Evolutionary conservation across 2,888 invertebrate species (phyloP).

Genomic region (Sisyra terminalis): DNA sequence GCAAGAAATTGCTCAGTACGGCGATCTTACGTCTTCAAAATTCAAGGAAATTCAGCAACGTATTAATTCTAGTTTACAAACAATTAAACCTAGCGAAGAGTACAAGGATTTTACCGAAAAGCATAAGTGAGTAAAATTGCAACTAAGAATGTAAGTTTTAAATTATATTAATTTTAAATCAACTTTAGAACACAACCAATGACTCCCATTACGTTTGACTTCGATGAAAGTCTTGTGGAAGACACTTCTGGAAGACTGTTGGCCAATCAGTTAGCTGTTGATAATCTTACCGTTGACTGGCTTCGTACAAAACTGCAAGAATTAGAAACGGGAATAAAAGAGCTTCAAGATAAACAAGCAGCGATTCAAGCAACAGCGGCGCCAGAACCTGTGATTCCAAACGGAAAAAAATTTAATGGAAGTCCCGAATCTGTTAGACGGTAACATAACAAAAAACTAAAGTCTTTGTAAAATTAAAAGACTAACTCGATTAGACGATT

Average conservation of each 20-base stretch:
- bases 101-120: slow-evolving; percentile 80
- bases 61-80: slow-evolving; percentile 59
- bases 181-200: slow-evolving; percentile 57
- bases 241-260: slow-evolving; percentile 75
- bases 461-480: background rate
- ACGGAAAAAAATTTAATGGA: slow-evolving; percentile 4
- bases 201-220: slow-evolving; percentile 61
- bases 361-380: slow-evolving; percentile 6
- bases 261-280: slow-evolving; percentile 78
- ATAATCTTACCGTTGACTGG: slow-evolving; percentile 85
- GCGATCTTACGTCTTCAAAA: slow-evolving; percentile 66
- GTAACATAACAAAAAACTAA: slow-evolving; percentile 1
- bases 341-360: slow-evolving; percentile 40
- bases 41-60: slow-evolving; percentile 63
- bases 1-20: slow-evolving; percentile 60
- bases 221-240: slow-evolving; percentile 76
- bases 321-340: slow-evolving; percentile 61
- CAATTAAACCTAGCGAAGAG: slow-evolving; percentile 69
- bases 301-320: slow-evolving; percentile 64
- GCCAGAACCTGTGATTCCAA: background rate
- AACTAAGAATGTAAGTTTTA: slow-evolving; percentile 2
- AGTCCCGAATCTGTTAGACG: slow-evolving; percentile 3
- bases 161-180: slow-evolving; percentile 8
- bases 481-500: background rate
- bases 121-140: slow-evolving; percentile 45